Percentiles rank a stretch among this genome's conserved stretches.
phyloP scores from a whole-genome alignment of 2,797 vertebrate genomes.

The Chiloscyllium punctatum region DNA sequence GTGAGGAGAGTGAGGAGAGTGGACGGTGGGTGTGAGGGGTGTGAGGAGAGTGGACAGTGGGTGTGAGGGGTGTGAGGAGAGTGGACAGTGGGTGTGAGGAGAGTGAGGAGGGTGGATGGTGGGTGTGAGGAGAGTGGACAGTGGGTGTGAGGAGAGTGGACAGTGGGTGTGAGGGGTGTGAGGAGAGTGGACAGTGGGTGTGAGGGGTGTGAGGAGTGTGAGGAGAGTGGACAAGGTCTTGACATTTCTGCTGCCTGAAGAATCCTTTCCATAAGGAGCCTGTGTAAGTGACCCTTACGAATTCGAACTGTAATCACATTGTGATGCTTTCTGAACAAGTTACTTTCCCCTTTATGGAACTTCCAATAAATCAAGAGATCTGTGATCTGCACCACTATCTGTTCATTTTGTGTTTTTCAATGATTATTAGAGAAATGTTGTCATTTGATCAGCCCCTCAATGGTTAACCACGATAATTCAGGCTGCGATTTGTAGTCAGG shows the following conservation, averaged over 20 bases:
- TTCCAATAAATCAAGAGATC: background rate
- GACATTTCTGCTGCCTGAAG: background rate
- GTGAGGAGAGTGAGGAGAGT: background rate
- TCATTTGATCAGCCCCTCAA: background rate
- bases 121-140: background rate
- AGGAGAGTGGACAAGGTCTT: background rate
- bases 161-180: background rate
- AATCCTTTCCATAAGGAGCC: background rate
- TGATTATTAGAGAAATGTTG: background rate
- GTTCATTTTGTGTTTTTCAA: too few species aligned
- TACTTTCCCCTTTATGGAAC: background rate
- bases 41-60: background rate
- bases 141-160: background rate
- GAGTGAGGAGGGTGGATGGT: background rate
- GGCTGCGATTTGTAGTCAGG: background rate
- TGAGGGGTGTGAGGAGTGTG: background rate
- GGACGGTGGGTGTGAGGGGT: background rate
- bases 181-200: background rate
- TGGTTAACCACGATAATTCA: background rate
- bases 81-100: background rate
- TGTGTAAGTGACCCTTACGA: background rate
- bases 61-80: background rate
- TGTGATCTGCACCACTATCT: background rate
- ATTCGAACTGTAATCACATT: background rate
- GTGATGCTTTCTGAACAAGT: background rate